phyloP scores from a whole-genome alignment of 2,888 invertebrate species.

The Sclerodermus sp. region DNA sequence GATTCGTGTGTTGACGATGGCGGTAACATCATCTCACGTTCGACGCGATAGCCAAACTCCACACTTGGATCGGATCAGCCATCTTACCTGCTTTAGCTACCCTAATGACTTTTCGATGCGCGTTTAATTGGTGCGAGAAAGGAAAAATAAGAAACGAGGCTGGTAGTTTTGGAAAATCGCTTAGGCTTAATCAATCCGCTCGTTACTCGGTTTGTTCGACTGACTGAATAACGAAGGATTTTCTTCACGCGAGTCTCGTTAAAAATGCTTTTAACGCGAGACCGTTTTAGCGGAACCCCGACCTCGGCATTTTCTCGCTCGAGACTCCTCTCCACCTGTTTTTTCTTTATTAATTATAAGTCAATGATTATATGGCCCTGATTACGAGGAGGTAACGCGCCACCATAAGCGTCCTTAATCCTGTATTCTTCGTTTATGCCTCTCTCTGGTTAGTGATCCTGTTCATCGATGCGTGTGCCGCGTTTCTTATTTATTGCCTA shows the following conservation, averaged over 20 bases:
- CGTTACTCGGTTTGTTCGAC: slow-evolving; percentile 30
- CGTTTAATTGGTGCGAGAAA: slow-evolving; percentile 35
- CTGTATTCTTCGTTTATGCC: too few relatives aligned
- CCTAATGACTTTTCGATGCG: slow-evolving; percentile 34
- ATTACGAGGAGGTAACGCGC: too few relatives aligned
- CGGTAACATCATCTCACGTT: too few relatives aligned
- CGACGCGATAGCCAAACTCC: too few relatives aligned
- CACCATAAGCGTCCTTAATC: too few relatives aligned
- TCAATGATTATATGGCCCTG: too few relatives aligned
- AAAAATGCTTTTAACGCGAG: slow-evolving; percentile 36
- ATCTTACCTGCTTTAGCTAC: slow-evolving; percentile 1
- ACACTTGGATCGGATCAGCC: too few relatives aligned
- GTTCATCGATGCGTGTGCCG: neutral
- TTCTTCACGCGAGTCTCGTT: slow-evolving; percentile 40
- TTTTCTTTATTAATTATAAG: too few relatives aligned
- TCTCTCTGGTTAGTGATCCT: neutral
- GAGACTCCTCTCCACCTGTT: neutral
- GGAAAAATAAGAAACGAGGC: slow-evolving; percentile 5
- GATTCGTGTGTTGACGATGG: too few relatives aligned
- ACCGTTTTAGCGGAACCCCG: too few relatives aligned
- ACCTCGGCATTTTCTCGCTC: slow-evolving; percentile 12
- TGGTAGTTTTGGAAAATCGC: slow-evolving; percentile 15
- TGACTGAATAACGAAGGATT: slow-evolving; percentile 41
- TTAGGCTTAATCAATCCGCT: slow-evolving; percentile 41
- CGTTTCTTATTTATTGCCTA: too few relatives aligned